Conservation (phyloP, 2,888 invertebrate genomes). For the Dastarcus helophoroides region DNA sequence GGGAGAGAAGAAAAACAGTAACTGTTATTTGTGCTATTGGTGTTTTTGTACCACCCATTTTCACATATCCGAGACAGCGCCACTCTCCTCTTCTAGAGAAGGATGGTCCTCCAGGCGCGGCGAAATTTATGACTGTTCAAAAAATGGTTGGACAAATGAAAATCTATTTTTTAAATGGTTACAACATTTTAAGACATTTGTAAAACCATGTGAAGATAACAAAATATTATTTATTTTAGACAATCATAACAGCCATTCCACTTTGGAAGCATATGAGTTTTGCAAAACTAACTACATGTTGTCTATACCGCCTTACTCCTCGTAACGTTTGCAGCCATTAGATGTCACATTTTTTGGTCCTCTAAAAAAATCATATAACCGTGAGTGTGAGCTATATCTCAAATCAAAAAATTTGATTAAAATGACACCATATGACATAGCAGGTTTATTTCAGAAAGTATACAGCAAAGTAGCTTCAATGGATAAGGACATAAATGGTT, state of each 20-base stretch:
- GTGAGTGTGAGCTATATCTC: constrained; percentile 21
- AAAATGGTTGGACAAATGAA: constrained; percentile 24
- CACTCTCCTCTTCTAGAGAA: constrained; percentile 14
- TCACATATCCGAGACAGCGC: constrained; percentile 29
- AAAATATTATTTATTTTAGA: no score
- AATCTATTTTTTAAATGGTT: constrained; percentile 15
- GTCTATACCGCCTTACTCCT: constrained; percentile 27
- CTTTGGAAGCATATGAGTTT: constrained; percentile 22
- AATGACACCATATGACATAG: constrained; percentile 23
- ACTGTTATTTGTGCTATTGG: constrained; percentile 30
- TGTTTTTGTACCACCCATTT: constrained; percentile 26
- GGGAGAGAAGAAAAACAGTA: constrained; percentile 27
- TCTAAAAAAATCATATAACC: constrained; percentile 21
- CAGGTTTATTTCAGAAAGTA: constrained; percentile 20
- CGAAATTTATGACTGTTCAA: constrained; percentile 7
- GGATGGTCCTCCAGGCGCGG: constrained; percentile 11
- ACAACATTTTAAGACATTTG: constrained; percentile 10
- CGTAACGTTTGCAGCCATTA: constrained; percentile 25
- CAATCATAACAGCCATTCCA: constrained; percentile 22
- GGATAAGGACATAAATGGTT: constrained; percentile 2
- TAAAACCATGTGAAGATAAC: constrained; percentile 8
- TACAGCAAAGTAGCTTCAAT: constrained; percentile 10
- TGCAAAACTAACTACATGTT: constrained; percentile 26
- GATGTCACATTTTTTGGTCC: constrained; percentile 25
- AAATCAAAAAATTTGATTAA: constrained; percentile 21